Evolutionary conservation across 2,888 invertebrate species (phyloP), one percentile per base, ranked within the genome.

Genomic region (Bellardia pandia): DNA sequence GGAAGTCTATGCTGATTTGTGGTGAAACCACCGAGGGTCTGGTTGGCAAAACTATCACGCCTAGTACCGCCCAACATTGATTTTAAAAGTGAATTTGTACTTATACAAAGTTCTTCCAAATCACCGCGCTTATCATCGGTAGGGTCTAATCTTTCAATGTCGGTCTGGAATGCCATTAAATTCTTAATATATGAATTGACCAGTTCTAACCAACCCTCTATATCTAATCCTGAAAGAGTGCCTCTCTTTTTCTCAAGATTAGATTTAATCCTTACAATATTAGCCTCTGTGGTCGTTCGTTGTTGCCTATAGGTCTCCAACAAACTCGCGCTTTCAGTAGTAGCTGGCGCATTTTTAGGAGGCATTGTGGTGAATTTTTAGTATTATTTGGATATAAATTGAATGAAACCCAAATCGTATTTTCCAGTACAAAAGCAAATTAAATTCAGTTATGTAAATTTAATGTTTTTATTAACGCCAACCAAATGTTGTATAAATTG

Each of bases 81-180:
- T 42, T 58, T 56, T 8, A 72, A 14, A n/a, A 58, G 42, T 1
- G 58, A 72, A 13, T 72, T 72, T 13, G n/a, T n/a, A 9, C 40
- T 9, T 13, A 72, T 23, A 72, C 58, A 72, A 30, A 72, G 33
- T n/a, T 53, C 53, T 16, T 69, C 72, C 13, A 72, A 40, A 1
- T 72, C 56, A 40, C 40, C 23, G 6, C 72, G 40, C 42, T 58
- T 58, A 0, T 72, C 13, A 42, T 72, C 56, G 11, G 37, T 37
- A n/a, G 16, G 37, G 6, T 56, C 56, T 23, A 72, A 16, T 2
- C 3, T 37, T 33, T 71, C 53, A 11, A 71, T 40, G 4, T 72
- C 42, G 5, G 23, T 58, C 9, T 72, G 72, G 40, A 40, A 72
- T 6, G 16, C 7, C 72, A 72, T 58, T 11, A 51, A 51, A 23